Conservation (phyloP, 2,888 invertebrate genomes). For the Hoplodrina ambigua region DNA sequence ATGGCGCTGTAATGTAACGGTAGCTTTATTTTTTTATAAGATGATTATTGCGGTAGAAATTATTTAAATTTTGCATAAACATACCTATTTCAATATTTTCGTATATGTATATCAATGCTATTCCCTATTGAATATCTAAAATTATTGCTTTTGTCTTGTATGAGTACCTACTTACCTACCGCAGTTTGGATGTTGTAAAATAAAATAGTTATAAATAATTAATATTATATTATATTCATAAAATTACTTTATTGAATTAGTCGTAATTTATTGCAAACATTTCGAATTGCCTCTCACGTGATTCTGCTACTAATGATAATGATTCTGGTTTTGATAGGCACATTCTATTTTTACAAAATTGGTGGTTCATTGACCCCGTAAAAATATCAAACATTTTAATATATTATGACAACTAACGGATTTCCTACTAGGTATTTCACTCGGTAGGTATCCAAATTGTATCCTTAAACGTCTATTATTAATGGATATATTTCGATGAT, state of each 20-base stretch:
- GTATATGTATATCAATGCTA: background rate
- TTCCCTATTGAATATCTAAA: background rate
- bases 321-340: constrained; percentile 19
- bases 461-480: background rate
- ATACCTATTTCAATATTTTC: background rate
- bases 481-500: background rate
- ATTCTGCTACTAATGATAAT: constrained; percentile 21
- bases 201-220: background rate
- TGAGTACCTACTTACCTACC: background rate
- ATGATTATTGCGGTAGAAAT: background rate
- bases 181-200: background rate
- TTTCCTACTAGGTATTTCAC: background rate
- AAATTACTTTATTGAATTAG: constrained; percentile 7
- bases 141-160: background rate
- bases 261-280: constrained; percentile 24
- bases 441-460: background rate
- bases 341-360: constrained; percentile 27
- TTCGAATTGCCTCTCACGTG: constrained; percentile 27
- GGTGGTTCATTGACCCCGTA: constrained; percentile 29
- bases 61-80: background rate
- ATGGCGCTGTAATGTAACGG: constrained; percentile 60
- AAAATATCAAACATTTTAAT: constrained; percentile 5
- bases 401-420: constrained; percentile 1
- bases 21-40: background rate
- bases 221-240: too few species aligned